Evolutionary conservation across 1,140 invertebrate species (phyloP).

Genomic region (Neodiprion pinetum): DNA sequence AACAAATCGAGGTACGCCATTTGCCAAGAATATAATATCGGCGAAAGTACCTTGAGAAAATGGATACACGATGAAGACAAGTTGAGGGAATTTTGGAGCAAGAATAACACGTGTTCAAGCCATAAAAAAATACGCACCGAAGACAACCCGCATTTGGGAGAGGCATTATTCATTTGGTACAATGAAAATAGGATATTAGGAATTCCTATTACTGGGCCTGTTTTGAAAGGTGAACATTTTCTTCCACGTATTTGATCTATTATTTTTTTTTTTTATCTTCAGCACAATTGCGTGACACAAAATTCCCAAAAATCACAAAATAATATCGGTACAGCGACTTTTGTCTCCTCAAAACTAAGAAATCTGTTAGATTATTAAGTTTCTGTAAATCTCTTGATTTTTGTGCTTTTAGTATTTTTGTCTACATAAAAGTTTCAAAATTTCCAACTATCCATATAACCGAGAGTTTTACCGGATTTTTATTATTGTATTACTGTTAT

Average conservation of each 20-base stretch:
- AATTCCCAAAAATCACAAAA: too few species aligned
- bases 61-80: constrained; percentile 27
- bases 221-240: constrained; percentile 19
- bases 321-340: too few species aligned
- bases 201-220: constrained; percentile 22
- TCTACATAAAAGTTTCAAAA: too few species aligned
- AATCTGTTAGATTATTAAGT: neutral
- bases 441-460: too few species aligned
- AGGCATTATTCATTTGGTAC: constrained; percentile 29
- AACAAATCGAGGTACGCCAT: neutral
- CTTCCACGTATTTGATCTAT: too few species aligned
- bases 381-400: neutral
- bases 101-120: constrained; percentile 15
- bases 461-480: too few species aligned
- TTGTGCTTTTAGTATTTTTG: too few species aligned
- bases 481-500: constrained; percentile 25
- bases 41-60: constrained; percentile 21
- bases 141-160: constrained; percentile 27
- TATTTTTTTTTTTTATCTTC: too few species aligned
- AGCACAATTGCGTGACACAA: too few species aligned
- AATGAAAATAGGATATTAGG: constrained; percentile 24
- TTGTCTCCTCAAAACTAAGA: neutral
- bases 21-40: constrained; percentile 25
- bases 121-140: constrained; percentile 20
- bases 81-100: constrained; percentile 14